Conservation (phyloP, 2,888 invertebrate species). For the Vannuccia rotundouncinata region DNA sequence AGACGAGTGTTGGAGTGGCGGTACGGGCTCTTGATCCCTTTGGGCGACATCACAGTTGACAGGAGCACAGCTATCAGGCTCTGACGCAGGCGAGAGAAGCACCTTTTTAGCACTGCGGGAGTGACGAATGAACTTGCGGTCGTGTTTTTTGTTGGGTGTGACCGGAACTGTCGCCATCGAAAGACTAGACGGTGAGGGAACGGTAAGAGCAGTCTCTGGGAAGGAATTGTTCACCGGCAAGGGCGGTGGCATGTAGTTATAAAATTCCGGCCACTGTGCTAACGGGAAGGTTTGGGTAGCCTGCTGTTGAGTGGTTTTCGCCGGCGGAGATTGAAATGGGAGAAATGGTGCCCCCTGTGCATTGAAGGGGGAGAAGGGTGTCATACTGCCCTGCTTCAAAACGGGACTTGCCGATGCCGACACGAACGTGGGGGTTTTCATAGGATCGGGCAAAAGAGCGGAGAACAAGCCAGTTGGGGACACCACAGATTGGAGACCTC, state of each 20-base stretch:
- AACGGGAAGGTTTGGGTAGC: not conserved
- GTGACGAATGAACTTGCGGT: not conserved
- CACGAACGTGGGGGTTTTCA: not conserved
- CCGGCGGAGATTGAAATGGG: slow-evolving; percentile 9
- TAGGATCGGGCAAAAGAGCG: not conserved
- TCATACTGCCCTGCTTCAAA: not conserved
- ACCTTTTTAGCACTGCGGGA: slow-evolving; percentile 9
- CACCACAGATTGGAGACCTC: not conserved
- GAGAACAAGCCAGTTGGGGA: not conserved
- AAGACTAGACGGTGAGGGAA: not conserved
- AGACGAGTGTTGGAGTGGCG: no score
- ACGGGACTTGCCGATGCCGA: not conserved
- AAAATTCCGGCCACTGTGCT: not conserved
- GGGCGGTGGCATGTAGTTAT: not conserved
- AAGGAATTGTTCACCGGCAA: not conserved
- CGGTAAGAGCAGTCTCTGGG: not conserved
- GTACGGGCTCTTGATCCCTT: not conserved
- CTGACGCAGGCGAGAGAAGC: not conserved
- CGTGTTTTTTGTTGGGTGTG: not conserved
- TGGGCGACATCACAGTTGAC: not conserved
- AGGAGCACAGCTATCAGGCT: not conserved
- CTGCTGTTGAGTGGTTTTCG: not conserved
- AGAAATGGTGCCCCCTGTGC: not conserved
- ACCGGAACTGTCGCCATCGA: not conserved
- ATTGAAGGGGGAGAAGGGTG: not conserved